Evolutionary conservation across 2,797 vertebrate species (phyloP).

Genomic region (Pangasius macronema): DNA sequence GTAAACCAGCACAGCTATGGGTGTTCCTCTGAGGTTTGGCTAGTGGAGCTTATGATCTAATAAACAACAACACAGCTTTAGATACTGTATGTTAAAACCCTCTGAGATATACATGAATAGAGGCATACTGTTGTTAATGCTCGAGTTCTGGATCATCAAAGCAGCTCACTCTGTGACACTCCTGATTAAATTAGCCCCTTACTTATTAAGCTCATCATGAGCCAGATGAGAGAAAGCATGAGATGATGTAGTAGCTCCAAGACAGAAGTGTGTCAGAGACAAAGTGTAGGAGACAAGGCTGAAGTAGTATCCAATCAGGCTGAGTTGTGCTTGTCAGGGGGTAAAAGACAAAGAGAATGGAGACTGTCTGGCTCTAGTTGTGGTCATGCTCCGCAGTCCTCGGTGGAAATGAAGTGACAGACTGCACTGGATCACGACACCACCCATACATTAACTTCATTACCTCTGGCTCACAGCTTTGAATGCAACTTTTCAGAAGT

Average conservation of each 20-base stretch:
- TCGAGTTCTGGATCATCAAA: background rate
- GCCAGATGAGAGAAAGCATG: background rate
- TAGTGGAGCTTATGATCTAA: background rate
- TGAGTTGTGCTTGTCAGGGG: slow-evolving; percentile 17
- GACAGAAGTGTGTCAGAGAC: slow-evolving; percentile 1
- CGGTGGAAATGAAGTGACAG: slow-evolving; percentile 26
- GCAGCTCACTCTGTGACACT: background rate
- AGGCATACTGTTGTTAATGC: background rate
- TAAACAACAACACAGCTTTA: background rate
- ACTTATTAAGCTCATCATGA: background rate
- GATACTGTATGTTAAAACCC: background rate
- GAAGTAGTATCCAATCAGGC: slow-evolving; percentile 22
- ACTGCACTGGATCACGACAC: slow-evolving; percentile 48
- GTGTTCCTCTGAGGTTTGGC: background rate
- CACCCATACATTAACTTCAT: slow-evolving; percentile 56
- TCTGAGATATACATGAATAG: background rate
- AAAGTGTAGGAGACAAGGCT: background rate
- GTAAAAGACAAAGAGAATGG: slow-evolving; percentile 13
- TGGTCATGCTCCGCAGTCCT: slow-evolving; percentile 9
- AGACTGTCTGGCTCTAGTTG: slow-evolving; percentile 14
- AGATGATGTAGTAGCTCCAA: background rate
- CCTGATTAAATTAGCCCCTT: background rate
- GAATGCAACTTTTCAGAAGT: slow-evolving; percentile 56
- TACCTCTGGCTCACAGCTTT: slow-evolving; percentile 53
- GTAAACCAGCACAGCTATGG: background rate